phyloP scores from a whole-genome alignment of 30 jellyfish, hydroid and myxozoan species.

The Chrysaora quinquecirrha region DNA sequence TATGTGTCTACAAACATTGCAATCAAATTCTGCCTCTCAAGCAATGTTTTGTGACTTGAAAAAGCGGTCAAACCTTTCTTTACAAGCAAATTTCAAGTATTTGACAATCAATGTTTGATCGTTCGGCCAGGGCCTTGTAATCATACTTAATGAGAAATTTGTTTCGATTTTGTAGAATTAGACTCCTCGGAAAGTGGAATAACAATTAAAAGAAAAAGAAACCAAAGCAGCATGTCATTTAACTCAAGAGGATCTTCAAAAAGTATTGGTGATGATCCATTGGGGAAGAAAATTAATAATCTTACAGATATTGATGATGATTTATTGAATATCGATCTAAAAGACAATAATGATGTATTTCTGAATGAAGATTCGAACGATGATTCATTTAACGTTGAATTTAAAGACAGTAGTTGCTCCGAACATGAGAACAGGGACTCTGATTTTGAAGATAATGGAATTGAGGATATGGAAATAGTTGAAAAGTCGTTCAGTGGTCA shows the following conservation, averaged over 20 bases:
- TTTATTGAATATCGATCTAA: slow-evolving; percentile 24
- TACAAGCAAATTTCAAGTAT: too few relatives aligned
- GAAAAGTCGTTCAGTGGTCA: neutral
- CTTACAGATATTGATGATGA: slow-evolving; percentile 69
- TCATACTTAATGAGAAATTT: too few relatives aligned
- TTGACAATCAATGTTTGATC: too few relatives aligned
- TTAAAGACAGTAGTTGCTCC: slow-evolving; percentile 37
- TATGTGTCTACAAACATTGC: too few relatives aligned
- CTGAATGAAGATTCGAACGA: slow-evolving; percentile 53
- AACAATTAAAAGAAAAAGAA: slow-evolving; percentile 49
- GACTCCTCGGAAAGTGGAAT: slow-evolving; percentile 54
- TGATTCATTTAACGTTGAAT: slow-evolving; percentile 79
- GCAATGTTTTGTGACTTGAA: too few relatives aligned
- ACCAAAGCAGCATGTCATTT: slow-evolving; percentile 43
- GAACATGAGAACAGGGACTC: slow-evolving; percentile 33
- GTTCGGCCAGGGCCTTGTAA: too few relatives aligned
- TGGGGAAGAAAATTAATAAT: slow-evolving; percentile 70
- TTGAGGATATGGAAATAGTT: slow-evolving; percentile 6
- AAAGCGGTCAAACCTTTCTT: too few relatives aligned
- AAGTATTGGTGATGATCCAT: slow-evolving; percentile 81
- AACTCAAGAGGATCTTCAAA: slow-evolving; percentile 57
- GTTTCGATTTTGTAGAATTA: too few relatives aligned
- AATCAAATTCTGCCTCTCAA: too few relatives aligned
- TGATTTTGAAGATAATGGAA: slow-evolving; percentile 2
- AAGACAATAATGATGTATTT: slow-evolving; percentile 79